phyloP scores from a whole-genome alignment of 2,113 vertebrate genomes.

The Phaetusa simplex region DNA sequence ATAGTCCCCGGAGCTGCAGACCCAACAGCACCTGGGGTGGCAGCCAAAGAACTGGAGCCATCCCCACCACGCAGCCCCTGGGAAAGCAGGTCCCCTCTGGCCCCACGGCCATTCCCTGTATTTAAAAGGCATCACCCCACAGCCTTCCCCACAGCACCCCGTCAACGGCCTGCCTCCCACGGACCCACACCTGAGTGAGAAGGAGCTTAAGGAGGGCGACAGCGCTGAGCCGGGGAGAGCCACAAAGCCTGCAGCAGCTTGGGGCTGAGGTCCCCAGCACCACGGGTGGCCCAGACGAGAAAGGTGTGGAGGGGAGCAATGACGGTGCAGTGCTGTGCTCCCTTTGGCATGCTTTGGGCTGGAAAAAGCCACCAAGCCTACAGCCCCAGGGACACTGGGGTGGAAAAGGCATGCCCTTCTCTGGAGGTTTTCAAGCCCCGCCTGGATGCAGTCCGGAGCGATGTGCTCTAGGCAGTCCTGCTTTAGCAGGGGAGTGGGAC shows the following conservation, averaged over 20 bases:
- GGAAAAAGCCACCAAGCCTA: neutral
- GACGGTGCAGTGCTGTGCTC: neutral
- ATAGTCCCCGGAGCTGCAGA: constrained; percentile 8
- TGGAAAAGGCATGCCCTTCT: neutral
- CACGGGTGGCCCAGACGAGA: neutral
- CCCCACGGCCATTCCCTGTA: neutral
- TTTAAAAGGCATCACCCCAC: neutral
- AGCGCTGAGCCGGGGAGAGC: accelerated
- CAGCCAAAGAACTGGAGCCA: constrained; percentile 29
- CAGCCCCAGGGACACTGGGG: neutral
- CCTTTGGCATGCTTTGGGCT: neutral
- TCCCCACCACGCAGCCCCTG: neutral
- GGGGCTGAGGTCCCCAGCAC: neutral
- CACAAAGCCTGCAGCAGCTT: neutral
- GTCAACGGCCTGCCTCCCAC: accelerated
- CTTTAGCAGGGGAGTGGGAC: too few species aligned
- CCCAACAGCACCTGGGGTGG: constrained; percentile 37
- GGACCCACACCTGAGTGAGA: neutral
- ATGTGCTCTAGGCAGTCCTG: too few species aligned
- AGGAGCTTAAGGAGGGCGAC: neutral
- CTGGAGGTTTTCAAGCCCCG: too few species aligned
- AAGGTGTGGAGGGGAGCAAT: neutral
- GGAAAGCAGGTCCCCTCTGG: neutral
- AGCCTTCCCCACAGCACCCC: neutral
- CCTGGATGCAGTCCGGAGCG: too few species aligned